Evolutionary conservation across 1,140 invertebrate species (phyloP), one percentile per base, ranked within the genome.

Genomic region (Drosophila ogumai): DNA sequence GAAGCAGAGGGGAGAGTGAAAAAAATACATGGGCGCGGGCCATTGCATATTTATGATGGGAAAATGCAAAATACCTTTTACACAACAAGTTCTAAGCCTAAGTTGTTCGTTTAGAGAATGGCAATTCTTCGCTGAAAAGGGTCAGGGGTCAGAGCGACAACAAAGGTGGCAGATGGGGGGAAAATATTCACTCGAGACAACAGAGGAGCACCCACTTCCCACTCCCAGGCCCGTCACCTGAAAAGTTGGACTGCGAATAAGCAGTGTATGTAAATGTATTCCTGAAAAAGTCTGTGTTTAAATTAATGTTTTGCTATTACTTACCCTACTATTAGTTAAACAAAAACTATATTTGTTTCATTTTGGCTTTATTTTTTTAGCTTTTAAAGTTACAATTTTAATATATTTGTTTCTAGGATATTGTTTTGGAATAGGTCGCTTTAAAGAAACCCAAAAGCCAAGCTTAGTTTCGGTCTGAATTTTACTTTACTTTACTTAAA

Each of bases 31-130:
- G 68, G 63, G 60, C 40, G 32, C 31, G 12, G 46, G 12, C 40
- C 49, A 19, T 25, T 76, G 55, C 58, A 81, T 68, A 79, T 60
- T 60, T 13, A 80, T 61, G 46, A 67, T 72, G 59, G 46, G 60
- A 81, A 60, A 25, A 56, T 25, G 43, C 22, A 71, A 56, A 79
- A 60, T 32, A 54, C 34, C 28, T 38, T 19, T 69, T 61, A 61
- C 57, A 65, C 59, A 54, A 54, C 59, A 44, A 61, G 58, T 56
- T 71, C 41, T 79, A 17, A 56, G 52, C 32, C 46, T 47, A 79
- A 79, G 60, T 46, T 73, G 68, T 60, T 57, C 61, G 41, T 57
- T 79, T 79, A 71, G 36, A 65, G 54, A 34, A 32, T 52, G 55
- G 44, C 28, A 55, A 56, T 64, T 46, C 56, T 64, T 38, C 19